Evolutionary conservation across 2,113 vertebrate species (phyloP).

Genomic region (Miniopterus natalensis): DNA sequence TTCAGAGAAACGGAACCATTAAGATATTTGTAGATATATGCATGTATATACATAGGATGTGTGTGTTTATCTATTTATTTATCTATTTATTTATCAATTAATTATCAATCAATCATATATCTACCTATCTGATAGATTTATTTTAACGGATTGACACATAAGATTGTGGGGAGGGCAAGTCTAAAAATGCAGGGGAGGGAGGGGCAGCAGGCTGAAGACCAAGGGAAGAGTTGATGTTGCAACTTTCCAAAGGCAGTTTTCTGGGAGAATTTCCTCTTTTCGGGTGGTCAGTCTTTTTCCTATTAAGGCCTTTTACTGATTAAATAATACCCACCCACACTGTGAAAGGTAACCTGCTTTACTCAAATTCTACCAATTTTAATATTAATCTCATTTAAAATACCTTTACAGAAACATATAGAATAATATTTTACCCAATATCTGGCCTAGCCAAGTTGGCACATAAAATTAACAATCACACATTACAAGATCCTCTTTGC

Average conservation of each 20-base stretch:
- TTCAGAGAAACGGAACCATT: neutral
- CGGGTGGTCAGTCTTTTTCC: neutral
- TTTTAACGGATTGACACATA: neutral
- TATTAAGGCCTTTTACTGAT: neutral
- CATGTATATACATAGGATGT: neutral
- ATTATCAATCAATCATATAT: neutral
- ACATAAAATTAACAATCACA: neutral
- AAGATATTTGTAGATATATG: neutral
- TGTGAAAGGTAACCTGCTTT: neutral
- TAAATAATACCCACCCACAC: neutral
- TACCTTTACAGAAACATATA: neutral
- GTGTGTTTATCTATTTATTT: neutral
- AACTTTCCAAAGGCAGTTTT: neutral
- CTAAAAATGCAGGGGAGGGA: neutral
- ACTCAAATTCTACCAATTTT: neutral
- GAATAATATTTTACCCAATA: neutral
- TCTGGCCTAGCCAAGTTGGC: neutral
- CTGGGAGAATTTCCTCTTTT: neutral
- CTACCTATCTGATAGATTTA: neutral
- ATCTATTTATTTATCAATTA: neutral
- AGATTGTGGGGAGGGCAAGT: neutral
- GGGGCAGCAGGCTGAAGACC: neutral
- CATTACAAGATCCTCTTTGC: neutral
- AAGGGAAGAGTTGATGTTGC: neutral
- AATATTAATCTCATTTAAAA: conserved; percentile 37